phyloP scores from a whole-genome alignment of 64 coral and sea anemone genomes.

The Pocillopora damicornis region DNA sequence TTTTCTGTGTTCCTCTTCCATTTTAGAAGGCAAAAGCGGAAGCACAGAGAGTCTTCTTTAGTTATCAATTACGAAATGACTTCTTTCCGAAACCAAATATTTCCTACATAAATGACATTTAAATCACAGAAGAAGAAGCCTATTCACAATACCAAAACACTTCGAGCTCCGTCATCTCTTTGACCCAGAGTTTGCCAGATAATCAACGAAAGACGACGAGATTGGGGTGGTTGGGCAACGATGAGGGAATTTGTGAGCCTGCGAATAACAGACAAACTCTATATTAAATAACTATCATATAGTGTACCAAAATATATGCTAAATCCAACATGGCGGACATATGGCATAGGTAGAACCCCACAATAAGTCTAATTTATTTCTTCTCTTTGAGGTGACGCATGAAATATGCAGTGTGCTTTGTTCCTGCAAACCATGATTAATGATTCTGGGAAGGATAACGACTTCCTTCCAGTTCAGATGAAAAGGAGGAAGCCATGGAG shows the following conservation, averaged over 20 bases:
- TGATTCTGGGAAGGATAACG: background rate
- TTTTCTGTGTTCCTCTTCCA: conserved; percentile 67
- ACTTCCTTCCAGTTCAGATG: conserved; percentile 1
- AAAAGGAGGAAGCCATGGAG: conserved; percentile 53
- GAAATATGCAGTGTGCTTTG: conserved; percentile 17
- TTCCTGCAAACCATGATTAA: conserved; percentile 12
- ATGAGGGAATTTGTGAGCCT: background rate
- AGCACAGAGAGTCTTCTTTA: background rate
- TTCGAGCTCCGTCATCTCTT: no score
- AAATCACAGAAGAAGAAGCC: background rate
- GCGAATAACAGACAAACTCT: background rate
- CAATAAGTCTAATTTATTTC: background rate
- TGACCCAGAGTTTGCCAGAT: no score
- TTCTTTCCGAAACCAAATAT: background rate
- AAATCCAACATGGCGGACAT: conserved; percentile 19
- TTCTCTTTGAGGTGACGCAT: no score
- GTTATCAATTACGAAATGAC: background rate
- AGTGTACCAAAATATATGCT: background rate
- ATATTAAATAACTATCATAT: background rate
- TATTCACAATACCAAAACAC: no score
- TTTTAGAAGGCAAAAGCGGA: conserved; percentile 14
- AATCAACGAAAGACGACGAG: no score
- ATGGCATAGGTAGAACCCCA: background rate
- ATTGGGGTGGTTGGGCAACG: no score
- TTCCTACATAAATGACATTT: background rate